Evolutionary conservation across 2,888 invertebrate species (phyloP), one percentile per base, ranked within the genome.

Genomic region (Gortyna flavago): DNA sequence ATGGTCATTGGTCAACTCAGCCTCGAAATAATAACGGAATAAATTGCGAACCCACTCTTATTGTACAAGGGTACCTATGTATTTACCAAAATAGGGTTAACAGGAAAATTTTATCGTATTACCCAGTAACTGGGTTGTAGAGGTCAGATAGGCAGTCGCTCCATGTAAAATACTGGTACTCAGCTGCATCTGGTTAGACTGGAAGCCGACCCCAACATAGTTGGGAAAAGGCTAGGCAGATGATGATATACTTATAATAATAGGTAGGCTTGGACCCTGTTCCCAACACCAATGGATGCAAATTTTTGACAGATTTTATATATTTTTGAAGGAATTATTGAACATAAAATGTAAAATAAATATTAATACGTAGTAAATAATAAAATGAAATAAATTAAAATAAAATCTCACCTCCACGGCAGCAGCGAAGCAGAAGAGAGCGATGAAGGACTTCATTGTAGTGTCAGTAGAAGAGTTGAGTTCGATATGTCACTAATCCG

Each of bases 371-470:
- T 48, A 68, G 13, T 16, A 35, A 62, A 35, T 13, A 21, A 11
- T 13, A 62, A n/a, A 41, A 13, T 29, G 1, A 9, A 18, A 16
- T 21, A 62, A 18, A n/a, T 44, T 41, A 18, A n/a, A 61, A 25
- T 44, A 8, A 69, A 51, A 29, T 9, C 32, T 85, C 54, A 87
- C 87, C 88, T 86, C 77, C 54, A 83, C 54, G 1, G 81, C 48
- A 11, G 79, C 80, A 6, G 75, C 82, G 16, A 88, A 67, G 61
- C 75, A 76, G 25, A 71, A 76, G 18, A 88, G 25, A 62, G 77
- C 79, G 32, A 85, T 5, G 61, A 78, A 65, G 35, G 35, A 51
- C 61, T 88, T 88, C 87, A 87, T 87, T 38, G 64, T 83, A 29
- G 21, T 38, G 35, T 57, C 21, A 61, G 32, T 44, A 38, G 72